These are phyloP conservation scores for Bucorvus abyssinicus DNA, from an alignment of 2,797 vertebrate species.

Conservation along the genomic window DNA sequence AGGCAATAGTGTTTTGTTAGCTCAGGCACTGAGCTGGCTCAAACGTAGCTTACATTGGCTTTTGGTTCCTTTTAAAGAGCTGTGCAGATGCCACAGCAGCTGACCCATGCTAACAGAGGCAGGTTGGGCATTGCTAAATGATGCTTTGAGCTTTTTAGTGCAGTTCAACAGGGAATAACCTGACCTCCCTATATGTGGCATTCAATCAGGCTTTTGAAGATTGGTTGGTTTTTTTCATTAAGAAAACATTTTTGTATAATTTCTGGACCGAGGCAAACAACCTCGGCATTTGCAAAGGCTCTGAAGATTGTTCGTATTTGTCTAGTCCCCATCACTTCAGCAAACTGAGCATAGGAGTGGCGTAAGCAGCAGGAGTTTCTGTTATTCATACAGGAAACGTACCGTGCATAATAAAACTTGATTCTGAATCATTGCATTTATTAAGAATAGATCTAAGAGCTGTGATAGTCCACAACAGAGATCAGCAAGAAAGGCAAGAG, in stretches of 20 bases:
- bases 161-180: neutral
- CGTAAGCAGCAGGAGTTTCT: neutral
- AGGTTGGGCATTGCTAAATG: neutral
- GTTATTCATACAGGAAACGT: neutral
- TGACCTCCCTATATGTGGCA: neutral
- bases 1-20: neutral
- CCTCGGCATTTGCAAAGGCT: neutral
- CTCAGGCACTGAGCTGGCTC: neutral
- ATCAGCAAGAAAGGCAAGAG: neutral
- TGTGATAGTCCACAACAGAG: neutral
- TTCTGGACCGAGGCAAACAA: neutral
- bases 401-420: neutral
- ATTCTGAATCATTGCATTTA: neutral
- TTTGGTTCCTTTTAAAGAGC: neutral
- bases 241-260: neutral
- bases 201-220: neutral
- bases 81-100: slow-evolving; percentile 20
- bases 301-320: neutral
- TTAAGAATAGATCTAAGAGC: neutral
- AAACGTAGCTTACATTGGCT: neutral
- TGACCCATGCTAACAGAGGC: neutral
- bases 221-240: neutral
- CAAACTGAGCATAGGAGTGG: neutral
- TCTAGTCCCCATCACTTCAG: neutral
- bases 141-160: neutral